These are phyloP conservation scores for Hemicrepidius hirtus DNA, from an alignment of 2,888 invertebrate species.

Conservation along the genomic window DNA sequence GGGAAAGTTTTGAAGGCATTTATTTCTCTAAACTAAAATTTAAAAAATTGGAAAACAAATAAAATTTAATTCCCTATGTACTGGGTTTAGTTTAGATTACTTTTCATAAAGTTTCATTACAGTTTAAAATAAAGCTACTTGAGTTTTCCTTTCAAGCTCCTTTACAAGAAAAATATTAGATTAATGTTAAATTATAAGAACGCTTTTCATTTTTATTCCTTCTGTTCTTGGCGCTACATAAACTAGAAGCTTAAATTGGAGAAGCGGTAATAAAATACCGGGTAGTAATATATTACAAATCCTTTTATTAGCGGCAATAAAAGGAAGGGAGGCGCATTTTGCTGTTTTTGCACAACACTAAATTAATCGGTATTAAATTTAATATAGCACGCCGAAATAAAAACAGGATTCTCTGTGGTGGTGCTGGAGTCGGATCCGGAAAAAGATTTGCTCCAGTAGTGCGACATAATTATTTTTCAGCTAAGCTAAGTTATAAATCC, in stretches of 20 bases:
- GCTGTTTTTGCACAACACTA: slow-evolving; percentile 50
- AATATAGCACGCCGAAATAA: slow-evolving; percentile 45
- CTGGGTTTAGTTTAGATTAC: slow-evolving; percentile 1
- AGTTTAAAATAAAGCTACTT: too few species aligned
- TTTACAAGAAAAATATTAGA: slow-evolving; percentile 24
- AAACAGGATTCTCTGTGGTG: slow-evolving; percentile 24
- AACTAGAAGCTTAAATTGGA: slow-evolving; percentile 41
- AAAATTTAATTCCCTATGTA: too few species aligned
- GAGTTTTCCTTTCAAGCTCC: too few species aligned
- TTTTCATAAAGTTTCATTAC: slow-evolving; percentile 10
- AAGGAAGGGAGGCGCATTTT: slow-evolving; percentile 44
- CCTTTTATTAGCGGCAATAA: slow-evolving; percentile 50
- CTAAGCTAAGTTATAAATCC: slow-evolving; percentile 44
- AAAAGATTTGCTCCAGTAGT: slow-evolving; percentile 48
- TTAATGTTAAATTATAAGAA: slow-evolving; percentile 13
- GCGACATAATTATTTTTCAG: slow-evolving; percentile 48
- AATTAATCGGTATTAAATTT: slow-evolving; percentile 52
- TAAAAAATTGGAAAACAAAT: too few species aligned
- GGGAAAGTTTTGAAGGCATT: too few species aligned
- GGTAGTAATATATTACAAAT: slow-evolving; percentile 46
- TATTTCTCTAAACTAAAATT: too few species aligned
- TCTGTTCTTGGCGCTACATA: slow-evolving; percentile 42
- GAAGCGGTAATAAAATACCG: slow-evolving; percentile 42
- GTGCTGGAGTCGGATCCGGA: slow-evolving; percentile 28
- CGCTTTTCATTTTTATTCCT: slow-evolving; percentile 35